Evolutionary conservation across 2,113 vertebrate genomes (phyloP).

Genomic region (Heloderma charlesbogerti): DNA sequence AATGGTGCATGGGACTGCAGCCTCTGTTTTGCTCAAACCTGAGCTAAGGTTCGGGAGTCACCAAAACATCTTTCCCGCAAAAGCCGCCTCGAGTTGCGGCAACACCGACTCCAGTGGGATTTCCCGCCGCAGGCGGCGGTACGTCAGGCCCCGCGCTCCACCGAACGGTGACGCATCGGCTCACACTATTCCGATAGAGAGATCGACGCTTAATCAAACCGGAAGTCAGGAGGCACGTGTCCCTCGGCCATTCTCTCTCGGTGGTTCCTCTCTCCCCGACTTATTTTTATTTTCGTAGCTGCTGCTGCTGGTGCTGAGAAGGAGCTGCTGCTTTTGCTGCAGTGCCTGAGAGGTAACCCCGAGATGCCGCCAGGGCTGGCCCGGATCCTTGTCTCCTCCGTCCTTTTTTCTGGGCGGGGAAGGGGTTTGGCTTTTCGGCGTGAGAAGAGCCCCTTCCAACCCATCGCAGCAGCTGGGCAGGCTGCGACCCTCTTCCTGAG

Average conservation of each 20-base stretch:
- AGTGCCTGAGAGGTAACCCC: neutral
- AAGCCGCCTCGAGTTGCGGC: neutral
- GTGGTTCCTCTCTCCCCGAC: neutral
- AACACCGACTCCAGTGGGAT: neutral
- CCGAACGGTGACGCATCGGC: neutral
- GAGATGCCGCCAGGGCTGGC: neutral
- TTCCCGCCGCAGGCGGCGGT: neutral
- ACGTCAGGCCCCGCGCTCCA: too few species aligned
- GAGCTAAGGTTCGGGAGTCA: too few species aligned
- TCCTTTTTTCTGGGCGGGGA: neutral
- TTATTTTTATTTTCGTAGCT: neutral
- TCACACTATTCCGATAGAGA: neutral
- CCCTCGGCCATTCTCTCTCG: slow-evolving; percentile 9
- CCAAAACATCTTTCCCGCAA: neutral
- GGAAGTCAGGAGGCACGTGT: neutral
- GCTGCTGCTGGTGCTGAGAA: too few species aligned
- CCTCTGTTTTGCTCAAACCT: neutral
- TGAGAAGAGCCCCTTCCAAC: neutral
- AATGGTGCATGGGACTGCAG: neutral
- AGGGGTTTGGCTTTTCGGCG: too few species aligned
- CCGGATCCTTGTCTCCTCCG: too few species aligned
- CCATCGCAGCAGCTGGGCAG: too few species aligned
- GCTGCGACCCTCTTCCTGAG: neutral
- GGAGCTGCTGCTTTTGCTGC: neutral
- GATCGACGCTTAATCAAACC: neutral